These are phyloP conservation scores for Tipula confusa DNA, from an alignment of 2,888 invertebrate genomes.

Conservation along the genomic window DNA sequence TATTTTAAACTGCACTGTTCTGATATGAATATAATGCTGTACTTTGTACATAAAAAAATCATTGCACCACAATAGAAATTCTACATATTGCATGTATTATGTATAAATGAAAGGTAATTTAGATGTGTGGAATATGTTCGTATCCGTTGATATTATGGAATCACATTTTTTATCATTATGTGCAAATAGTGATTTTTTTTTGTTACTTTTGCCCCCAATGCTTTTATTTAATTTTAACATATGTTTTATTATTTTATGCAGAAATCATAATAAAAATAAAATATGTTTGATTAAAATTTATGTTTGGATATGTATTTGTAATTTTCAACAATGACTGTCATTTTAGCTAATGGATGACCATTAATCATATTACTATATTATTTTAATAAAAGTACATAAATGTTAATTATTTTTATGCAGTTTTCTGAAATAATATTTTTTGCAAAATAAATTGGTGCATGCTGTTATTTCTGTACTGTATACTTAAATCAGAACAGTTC, in stretches of 20 bases:
- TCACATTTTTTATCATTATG: constrained; percentile 5
- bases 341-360: constrained; percentile 1
- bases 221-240: background rate
- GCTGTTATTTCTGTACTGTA: too few species aligned
- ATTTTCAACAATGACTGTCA: background rate
- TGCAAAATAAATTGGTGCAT: background rate
- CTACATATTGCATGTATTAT: background rate
- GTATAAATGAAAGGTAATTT: background rate
- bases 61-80: background rate
- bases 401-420: constrained; percentile 7
- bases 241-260: background rate
- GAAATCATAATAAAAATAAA: constrained; percentile 1
- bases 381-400: background rate
- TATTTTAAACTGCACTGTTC: background rate
- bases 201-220: background rate
- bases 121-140: constrained; percentile 5
- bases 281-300: constrained; percentile 4
- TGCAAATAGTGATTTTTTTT: background rate
- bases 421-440: background rate
- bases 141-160: background rate
- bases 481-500: too few species aligned
- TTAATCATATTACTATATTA: constrained; percentile 15
- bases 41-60: background rate
- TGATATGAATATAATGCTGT: background rate
- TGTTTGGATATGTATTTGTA: background rate